Percentiles rank a stretch among this genome's conserved stretches.
Evolutionary conservation across 2,888 invertebrate genomes (phyloP).

Genomic region (Dorcus hopei): DNA sequence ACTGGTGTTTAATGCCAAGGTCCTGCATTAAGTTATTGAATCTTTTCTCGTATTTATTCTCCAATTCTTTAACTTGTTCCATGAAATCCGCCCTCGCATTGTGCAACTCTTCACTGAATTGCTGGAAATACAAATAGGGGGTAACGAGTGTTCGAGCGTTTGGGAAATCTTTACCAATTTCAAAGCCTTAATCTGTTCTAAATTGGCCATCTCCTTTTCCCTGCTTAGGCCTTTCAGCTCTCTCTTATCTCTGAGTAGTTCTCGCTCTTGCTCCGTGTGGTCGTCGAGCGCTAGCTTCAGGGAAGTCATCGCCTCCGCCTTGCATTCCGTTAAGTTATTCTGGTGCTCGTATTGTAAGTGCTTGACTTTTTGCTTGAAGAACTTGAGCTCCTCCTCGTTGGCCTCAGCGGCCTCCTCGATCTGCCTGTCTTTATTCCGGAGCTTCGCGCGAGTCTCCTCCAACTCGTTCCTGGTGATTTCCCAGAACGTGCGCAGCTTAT

Average conservation of each 20-base stretch:
- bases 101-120: conserved; percentile 53
- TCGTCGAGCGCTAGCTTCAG: conserved; percentile 82
- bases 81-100: conserved; percentile 63
- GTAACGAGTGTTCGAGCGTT: background rate
- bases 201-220: conserved; percentile 67
- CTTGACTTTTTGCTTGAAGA: conserved; percentile 90
- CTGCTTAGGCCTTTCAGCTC: conserved; percentile 62
- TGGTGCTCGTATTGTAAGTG: conserved; percentile 91
- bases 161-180: conserved; percentile 55
- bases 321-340: conserved; percentile 76
- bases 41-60: conserved; percentile 71
- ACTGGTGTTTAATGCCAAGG: conserved; percentile 63
- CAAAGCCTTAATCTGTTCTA: conserved; percentile 69
- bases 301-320: conserved; percentile 79
- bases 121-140: conserved; percentile 28
- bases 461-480: conserved; percentile 89
- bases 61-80: conserved; percentile 64
- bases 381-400: conserved; percentile 83
- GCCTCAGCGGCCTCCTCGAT: conserved; percentile 84
- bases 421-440: conserved; percentile 77
- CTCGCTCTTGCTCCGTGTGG: conserved; percentile 71
- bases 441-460: conserved; percentile 74
- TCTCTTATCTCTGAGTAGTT: conserved; percentile 72
- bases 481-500: conserved; percentile 93
- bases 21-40: conserved; percentile 69